Evolutionary conservation across 2,113 vertebrate species (phyloP), one percentile per base, ranked within the genome.

Genomic region (Oreamnos americanus): DNA sequence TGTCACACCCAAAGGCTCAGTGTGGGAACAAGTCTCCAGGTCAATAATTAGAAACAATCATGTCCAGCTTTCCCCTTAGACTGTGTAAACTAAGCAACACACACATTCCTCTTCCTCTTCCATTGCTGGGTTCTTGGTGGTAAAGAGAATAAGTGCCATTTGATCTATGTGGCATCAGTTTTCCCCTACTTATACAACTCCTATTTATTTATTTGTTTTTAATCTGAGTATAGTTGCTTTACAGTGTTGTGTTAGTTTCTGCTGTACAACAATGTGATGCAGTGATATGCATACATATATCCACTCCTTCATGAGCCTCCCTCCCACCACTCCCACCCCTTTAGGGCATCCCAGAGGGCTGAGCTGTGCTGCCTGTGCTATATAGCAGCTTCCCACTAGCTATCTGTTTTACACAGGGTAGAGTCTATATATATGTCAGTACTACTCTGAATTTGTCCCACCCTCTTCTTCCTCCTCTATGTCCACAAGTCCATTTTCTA

Each of bases 21-120:
- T 94, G 57, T 94, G 51, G 90, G 55, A 97, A 15, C 8, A 97
- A 90, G 64, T 98, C 98, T 98, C 93, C 96, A 97, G 98, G 98
- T 96, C 98, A 98, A 83, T 95, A 90, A 94, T 94, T 93, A 92
- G 96, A 98, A 98, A 98, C 89, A 98, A 96, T 94, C 57, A 91
- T 39, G 36, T 64, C 94, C 93, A 97, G 95, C 45, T 74, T 95
- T 95, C 28, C 79, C 58, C 53, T 64, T 45, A 89, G 82, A 79
- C 76, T 81, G 28, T 9, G 16, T 87, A 96, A 97, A 92, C 88
- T 74, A 91, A 92, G 51, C 45, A 96, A 62, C 60, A 23, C 39
- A 96, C 79, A 94, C 17, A 81, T 47, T 23, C 49, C 33, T 21
- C 23, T 84, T 91, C 51, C 83, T 97, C 26, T 92, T 67, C 71